These are phyloP conservation scores for Aselliscus stoliczkanus DNA, from an alignment of 2,797 vertebrate genomes.

Conservation along the genomic window DNA sequence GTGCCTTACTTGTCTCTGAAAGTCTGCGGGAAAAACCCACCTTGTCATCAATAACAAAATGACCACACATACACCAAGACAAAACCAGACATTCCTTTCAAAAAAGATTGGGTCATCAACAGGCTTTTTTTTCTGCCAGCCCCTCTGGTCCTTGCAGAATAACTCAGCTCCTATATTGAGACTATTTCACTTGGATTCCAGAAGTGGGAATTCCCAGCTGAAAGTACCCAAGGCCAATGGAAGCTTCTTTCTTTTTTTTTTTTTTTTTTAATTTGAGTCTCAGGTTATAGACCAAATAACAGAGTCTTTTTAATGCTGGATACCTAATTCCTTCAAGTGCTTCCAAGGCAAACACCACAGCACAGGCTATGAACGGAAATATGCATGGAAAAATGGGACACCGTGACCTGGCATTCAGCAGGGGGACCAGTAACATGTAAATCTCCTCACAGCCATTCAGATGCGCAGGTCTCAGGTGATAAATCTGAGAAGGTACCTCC, in stretches of 20 bases:
- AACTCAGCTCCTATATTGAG: background rate
- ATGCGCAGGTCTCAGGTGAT: background rate
- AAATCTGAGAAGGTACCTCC: background rate
- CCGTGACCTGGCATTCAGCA: background rate
- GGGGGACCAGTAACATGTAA: background rate
- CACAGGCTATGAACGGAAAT: background rate
- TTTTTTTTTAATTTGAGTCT: slow-evolving; percentile 35
- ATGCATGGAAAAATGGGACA: background rate
- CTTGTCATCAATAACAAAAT: background rate
- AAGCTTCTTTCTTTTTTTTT: slow-evolving; percentile 47
- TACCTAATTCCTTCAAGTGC: background rate
- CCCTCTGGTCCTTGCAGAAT: background rate
- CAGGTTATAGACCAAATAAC: background rate
- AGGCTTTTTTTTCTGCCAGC: background rate
- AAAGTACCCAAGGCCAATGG: slow-evolving; percentile 25
- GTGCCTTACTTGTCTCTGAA: background rate
- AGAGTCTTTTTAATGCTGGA: background rate
- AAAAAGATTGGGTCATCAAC: background rate
- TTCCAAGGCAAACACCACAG: background rate
- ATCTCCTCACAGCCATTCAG: background rate
- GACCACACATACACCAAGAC: background rate
- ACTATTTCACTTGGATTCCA: background rate
- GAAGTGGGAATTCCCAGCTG: slow-evolving; percentile 57
- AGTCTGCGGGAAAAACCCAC: background rate
- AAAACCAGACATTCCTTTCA: background rate